A percentile compares a stretch with the other conserved stretches of the same genome.
Conservation (phyloP, 2,113 vertebrate genomes). For the Columbina picui region DNA sequence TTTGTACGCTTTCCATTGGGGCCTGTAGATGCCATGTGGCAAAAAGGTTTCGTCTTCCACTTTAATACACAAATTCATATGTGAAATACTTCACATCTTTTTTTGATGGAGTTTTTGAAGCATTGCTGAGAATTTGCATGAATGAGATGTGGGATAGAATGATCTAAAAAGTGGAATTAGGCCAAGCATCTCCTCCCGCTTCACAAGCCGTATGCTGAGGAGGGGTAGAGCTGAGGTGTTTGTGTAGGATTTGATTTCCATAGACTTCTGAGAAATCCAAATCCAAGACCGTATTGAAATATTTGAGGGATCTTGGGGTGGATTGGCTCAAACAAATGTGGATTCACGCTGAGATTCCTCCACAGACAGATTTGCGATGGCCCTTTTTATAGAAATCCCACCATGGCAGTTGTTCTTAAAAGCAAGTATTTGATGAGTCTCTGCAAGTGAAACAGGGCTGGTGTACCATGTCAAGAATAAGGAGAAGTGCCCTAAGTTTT, state of each 20-base stretch:
- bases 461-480: neutral
- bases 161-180: neutral
- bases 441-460: neutral
- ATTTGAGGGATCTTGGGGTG: neutral
- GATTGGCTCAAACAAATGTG: neutral
- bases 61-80: neutral
- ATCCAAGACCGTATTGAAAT: neutral
- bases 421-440: neutral
- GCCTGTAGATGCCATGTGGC: neutral
- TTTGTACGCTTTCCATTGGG: neutral
- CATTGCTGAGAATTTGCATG: neutral
- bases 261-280: neutral
- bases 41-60: neutral
- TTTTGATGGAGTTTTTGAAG: neutral
- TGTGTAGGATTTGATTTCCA: neutral
- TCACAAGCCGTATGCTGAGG: rapidly evolving
- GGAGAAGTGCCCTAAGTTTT: neutral
- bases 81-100: neutral
- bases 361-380: neutral
- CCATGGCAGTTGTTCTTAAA: neutral
- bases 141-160: neutral
- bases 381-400: neutral
- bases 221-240: neutral
- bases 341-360: neutral
- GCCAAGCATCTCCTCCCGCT: neutral